Conservation (phyloP, 2,113 vertebrate genomes). For the Periophthalmus modestus region DNA sequence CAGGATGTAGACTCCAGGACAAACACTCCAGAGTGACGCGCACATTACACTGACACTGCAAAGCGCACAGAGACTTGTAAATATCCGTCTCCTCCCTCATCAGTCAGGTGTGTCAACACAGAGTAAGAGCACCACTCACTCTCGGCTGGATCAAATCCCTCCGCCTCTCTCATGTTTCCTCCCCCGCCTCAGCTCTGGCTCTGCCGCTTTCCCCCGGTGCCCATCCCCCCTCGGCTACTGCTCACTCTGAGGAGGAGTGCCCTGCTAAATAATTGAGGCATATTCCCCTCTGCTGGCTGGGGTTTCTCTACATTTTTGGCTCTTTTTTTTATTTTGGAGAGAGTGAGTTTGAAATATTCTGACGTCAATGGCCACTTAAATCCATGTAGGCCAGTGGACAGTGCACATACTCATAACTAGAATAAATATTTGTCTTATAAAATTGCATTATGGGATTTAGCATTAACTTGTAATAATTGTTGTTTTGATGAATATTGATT, state of each 20-base stretch:
- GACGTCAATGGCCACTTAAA: neutral
- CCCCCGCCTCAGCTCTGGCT: conserved; percentile 22
- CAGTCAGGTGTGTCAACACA: conserved; percentile 33
- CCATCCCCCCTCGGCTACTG: conserved; percentile 55
- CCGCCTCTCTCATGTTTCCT: conserved; percentile 30
- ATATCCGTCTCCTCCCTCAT: conserved; percentile 7
- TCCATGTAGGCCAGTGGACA: too few species aligned
- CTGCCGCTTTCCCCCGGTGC: conserved; percentile 34
- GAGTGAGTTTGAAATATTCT: neutral
- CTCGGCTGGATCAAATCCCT: conserved; percentile 39
- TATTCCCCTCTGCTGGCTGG: conserved; percentile 28
- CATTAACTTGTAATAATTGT: neutral
- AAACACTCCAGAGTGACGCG: conserved; percentile 8
- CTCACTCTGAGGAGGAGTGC: conserved; percentile 23
- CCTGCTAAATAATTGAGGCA: conserved; percentile 72
- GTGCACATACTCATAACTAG: too few species aligned
- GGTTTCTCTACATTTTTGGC: conserved; percentile 19
- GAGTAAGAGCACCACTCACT: conserved; percentile 21
- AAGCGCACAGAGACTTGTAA: neutral
- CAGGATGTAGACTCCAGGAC: neutral
- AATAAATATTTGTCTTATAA: neutral
- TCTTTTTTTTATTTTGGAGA: neutral
- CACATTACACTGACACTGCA: neutral
- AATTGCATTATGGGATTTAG: too few species aligned
- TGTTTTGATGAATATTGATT: neutral